phyloP scores from a whole-genome alignment of 2,888 invertebrate species.

The Amaurobius ferox region DNA sequence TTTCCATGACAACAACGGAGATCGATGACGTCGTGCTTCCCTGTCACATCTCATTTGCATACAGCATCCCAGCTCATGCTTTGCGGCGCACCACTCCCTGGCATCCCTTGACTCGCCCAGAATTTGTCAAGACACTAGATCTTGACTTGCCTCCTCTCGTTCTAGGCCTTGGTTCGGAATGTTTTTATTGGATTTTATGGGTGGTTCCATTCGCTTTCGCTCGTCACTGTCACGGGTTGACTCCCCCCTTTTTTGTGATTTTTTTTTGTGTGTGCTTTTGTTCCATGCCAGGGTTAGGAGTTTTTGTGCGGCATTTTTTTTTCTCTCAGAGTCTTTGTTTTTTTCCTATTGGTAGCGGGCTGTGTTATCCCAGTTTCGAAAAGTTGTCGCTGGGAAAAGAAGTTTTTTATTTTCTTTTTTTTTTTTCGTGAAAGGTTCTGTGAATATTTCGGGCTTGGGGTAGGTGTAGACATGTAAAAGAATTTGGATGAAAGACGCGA shows the following conservation, averaged over 20 bases:
- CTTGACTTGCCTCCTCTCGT: constrained; percentile 20
- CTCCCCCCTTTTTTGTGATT: constrained; percentile 15
- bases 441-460: background rate
- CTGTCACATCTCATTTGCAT: constrained; percentile 72
- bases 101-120: constrained; percentile 57
- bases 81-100: constrained; percentile 67
- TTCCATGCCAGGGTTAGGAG: constrained; percentile 5
- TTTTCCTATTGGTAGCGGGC: background rate
- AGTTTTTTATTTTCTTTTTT: constrained; percentile 25
- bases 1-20: constrained; percentile 50
- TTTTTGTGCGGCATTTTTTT: background rate
- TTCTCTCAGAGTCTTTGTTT: background rate
- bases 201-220: constrained; percentile 71
- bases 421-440: background rate
- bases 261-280: constrained; percentile 4
- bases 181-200: constrained; percentile 72
- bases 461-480: background rate
- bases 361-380: background rate
- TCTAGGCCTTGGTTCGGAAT: constrained; percentile 57
- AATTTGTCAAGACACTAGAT: constrained; percentile 59
- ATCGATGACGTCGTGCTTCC: constrained; percentile 69
- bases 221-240: constrained; percentile 67
- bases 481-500: background rate
- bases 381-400: background rate
- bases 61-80: constrained; percentile 65